phyloP scores from a whole-genome alignment of 2,888 invertebrate species.

The Odontomyia ornata region DNA sequence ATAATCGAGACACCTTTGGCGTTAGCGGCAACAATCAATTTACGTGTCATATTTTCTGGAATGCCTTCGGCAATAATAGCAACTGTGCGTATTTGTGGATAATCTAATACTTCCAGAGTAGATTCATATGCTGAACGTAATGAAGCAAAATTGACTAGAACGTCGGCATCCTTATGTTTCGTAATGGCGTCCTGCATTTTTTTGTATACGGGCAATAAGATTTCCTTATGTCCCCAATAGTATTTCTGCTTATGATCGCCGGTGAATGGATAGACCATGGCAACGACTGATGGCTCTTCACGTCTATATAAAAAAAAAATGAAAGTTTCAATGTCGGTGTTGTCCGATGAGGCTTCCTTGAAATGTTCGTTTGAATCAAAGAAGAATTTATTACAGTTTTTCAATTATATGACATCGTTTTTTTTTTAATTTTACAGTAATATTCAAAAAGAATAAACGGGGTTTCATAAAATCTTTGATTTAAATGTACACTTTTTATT shows the following conservation, averaged over 20 bases:
- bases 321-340: no score
- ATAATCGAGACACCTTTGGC: conserved; percentile 87
- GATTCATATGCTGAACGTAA: conserved; percentile 97
- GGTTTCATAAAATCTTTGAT: no score
- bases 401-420: no score
- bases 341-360: no score
- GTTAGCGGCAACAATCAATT: conserved; percentile 85
- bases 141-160: conserved; percentile 97
- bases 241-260: conserved; percentile 99
- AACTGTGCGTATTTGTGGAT: conserved; percentile 92
- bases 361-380: no score
- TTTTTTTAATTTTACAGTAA: no score
- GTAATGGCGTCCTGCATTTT: conserved; percentile 96
- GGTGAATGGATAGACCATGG: conserved; percentile 97
- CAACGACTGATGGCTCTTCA: conserved; percentile 92
- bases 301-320: conserved; percentile 66
- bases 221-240: conserved; percentile 99
- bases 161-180: conserved; percentile 94
- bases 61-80: conserved; percentile 99
- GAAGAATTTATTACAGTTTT: no score
- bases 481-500: no score
- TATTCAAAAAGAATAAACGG: no score
- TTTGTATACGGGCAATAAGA: conserved; percentile 93
- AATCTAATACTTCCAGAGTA: conserved; percentile 92
- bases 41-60: conserved; percentile 97